A percentile compares a stretch with the other conserved stretches of the same genome.
Evolutionary conservation across 2,888 invertebrate species (phyloP).

Genomic region (Sesamia inferens): DNA sequence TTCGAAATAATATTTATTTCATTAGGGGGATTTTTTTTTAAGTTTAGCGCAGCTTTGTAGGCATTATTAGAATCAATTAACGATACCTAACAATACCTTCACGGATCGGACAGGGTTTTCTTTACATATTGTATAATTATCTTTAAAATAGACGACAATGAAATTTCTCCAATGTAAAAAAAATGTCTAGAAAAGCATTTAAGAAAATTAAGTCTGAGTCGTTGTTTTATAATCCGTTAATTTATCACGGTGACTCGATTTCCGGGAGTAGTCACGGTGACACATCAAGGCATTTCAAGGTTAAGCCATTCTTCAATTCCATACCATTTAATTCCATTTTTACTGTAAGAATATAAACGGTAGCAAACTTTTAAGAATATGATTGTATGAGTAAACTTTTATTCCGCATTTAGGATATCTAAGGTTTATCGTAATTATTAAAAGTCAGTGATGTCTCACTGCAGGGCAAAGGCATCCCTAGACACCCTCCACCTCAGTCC

Average conservation of each 20-base stretch:
- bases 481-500: too few species aligned
- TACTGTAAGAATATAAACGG: not conserved
- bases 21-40: too few species aligned
- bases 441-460: too few species aligned
- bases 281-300: not conserved
- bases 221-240: constrained; percentile 7
- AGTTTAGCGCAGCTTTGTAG: too few species aligned
- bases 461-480: too few species aligned
- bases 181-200: not conserved
- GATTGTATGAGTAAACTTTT: not conserved
- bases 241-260: not conserved
- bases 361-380: not conserved
- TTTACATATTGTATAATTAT: not conserved
- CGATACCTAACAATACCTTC: too few species aligned
- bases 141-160: not conserved
- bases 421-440: not conserved
- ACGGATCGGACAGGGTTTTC: too few species aligned
- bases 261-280: not conserved
- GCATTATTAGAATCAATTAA: too few species aligned
- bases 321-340: not conserved
- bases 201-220: not conserved
- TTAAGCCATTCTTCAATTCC: not conserved
- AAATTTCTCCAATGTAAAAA: not conserved
- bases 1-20: too few species aligned
- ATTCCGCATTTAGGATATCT: not conserved